Conservation (phyloP, 1,140 invertebrate species). For the Temnothorax curvispinosus region DNA sequence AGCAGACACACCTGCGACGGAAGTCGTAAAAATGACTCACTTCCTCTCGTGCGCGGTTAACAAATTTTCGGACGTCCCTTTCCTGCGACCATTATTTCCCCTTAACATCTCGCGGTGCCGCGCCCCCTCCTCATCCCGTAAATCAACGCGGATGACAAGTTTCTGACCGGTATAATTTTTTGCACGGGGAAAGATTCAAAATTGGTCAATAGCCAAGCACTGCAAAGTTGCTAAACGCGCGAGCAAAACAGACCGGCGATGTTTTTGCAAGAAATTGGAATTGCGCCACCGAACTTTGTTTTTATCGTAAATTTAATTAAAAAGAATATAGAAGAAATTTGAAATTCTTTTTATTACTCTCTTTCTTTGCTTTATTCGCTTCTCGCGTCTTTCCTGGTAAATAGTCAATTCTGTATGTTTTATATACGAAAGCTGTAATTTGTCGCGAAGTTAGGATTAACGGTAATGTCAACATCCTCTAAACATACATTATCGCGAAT, state of each 20-base stretch:
- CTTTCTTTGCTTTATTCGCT: neutral
- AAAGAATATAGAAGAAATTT: neutral
- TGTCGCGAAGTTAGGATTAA: neutral
- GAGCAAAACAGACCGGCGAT: slow-evolving; percentile 5
- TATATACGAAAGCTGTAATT: neutral
- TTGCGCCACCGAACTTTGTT: neutral
- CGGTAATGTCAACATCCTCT: neutral
- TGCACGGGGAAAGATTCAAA: neutral
- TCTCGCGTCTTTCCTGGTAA: neutral
- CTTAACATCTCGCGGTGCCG: slow-evolving; percentile 35
- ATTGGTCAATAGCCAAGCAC: slow-evolving; percentile 40
- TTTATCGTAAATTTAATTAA: slow-evolving; percentile 17
- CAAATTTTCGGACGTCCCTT: slow-evolving; percentile 68
- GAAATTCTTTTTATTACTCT: neutral
- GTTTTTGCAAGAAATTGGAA: slow-evolving; percentile 20
- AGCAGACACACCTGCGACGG: slow-evolving; percentile 47
- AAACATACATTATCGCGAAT: slow-evolving; percentile 11
- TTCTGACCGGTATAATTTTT: slow-evolving; percentile 38
- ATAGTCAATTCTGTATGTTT: neutral
- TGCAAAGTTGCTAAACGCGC: slow-evolving; percentile 17
- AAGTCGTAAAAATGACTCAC: slow-evolving; percentile 65
- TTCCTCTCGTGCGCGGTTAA: slow-evolving; percentile 63
- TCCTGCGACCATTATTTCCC: slow-evolving; percentile 65
- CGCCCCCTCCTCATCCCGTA: slow-evolving; percentile 19
- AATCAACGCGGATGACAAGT: slow-evolving; percentile 26